Evolutionary conservation across 2,888 invertebrate species (phyloP), one percentile per base, ranked within the genome.

Genomic region (Bembecia ichneumoniformis): DNA sequence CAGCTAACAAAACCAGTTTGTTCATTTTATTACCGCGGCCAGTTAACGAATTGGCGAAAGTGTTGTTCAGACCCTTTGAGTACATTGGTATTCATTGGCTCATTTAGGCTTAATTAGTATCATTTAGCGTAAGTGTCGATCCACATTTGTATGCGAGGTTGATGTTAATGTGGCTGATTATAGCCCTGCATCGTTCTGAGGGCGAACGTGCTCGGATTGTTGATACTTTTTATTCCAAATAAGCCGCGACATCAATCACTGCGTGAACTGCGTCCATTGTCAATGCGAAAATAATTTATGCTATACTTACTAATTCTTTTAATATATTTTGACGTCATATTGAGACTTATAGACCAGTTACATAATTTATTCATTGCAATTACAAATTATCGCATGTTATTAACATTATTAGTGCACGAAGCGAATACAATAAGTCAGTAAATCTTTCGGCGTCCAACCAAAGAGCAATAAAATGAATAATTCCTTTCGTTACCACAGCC

Each of bases 131-230:
- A 58, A 58, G 66, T 68, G 70, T 61, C 63, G 58, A 60, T 63
- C 53, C 58, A 56, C 62, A 67, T 71, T 78, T 75, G 74, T 64
- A 81, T 81, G 74, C 78, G 64, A 63, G 68, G 65, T 71, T 59
- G 59, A 59, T 60, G 63, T 58, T 59, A 57, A 54, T 58, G 65
- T 55, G 64, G 64, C 71, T 78, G 74, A 77, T 82, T 82, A 82
- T 65, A 54, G 66, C 54, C 76, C 75, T 78, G 82, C 79, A 82
- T 71, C 64, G 65, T 66, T 65, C 65, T 63, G 60, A 64, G 68
- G 71, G 63, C 72, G 66, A 49, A 76, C 82, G 79, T 80, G 83
- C 62, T 55, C 60, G 55, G 82, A 64, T 66, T 80, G 58, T 56
- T 53, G 64, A 81, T 58, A 36, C 53, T 51, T 56, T 55, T 54